These are phyloP conservation scores for Sapajus apella DNA, from an alignment of 2,113 vertebrate genomes.

Conservation along the genomic window DNA sequence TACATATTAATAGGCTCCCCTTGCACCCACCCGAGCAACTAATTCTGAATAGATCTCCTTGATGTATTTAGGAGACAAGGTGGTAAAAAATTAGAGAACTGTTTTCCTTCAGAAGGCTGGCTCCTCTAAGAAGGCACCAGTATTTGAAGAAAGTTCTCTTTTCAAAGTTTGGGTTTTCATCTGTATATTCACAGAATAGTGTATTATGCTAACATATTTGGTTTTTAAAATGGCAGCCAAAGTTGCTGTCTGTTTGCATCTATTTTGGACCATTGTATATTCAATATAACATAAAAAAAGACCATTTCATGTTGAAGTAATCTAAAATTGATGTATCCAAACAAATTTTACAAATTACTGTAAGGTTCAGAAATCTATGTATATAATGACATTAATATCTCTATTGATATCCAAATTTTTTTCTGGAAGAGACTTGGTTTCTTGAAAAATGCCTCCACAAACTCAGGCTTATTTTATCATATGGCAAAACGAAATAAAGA, in stretches of 20 bases:
- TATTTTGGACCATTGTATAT: conserved; percentile 55
- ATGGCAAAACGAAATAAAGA: not conserved
- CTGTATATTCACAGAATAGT: conserved; percentile 52
- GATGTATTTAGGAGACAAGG: conserved; percentile 61
- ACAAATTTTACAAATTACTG: not conserved
- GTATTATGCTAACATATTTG: conserved; percentile 63
- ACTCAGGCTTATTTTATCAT: not conserved
- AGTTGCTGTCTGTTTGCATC: conserved; percentile 68
- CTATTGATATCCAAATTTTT: not conserved
- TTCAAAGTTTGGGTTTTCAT: conserved; percentile 73
- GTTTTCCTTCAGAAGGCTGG: conserved; percentile 66
- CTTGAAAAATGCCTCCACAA: not conserved
- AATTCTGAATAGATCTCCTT: not conserved
- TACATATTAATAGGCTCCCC: not conserved
- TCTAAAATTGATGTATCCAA: conserved; percentile 54
- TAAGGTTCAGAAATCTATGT: not conserved
- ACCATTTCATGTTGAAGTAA: not conserved
- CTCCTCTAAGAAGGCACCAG: conserved; percentile 67
- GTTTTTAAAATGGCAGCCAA: conserved; percentile 56
- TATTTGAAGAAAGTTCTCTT: conserved; percentile 66
- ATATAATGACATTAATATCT: not conserved
- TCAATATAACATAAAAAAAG: conserved; percentile 60
- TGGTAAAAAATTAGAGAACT: conserved; percentile 41
- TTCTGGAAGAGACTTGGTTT: not conserved
- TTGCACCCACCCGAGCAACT: not conserved